Evolutionary conservation across 1,140 invertebrate species (phyloP).

Genomic region (Drosophila biarmipes): DNA sequence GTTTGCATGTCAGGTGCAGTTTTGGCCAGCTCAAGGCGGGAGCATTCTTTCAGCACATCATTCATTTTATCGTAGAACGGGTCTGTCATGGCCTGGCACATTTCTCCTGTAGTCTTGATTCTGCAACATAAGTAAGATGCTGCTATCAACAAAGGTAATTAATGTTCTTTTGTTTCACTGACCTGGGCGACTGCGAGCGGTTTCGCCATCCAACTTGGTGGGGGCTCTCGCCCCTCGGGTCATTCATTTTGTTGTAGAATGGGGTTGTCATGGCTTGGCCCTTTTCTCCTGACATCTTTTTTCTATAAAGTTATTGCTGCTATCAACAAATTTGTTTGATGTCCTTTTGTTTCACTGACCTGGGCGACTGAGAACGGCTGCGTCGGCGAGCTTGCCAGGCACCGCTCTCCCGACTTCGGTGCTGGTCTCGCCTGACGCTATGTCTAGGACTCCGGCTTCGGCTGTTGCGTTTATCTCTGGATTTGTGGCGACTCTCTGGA

Average conservation of each 20-base stretch:
- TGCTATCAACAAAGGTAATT: conserved; percentile 9
- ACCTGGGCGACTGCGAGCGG: conserved; percentile 39
- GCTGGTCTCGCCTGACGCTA: neutral
- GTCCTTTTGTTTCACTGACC: conserved; percentile 22
- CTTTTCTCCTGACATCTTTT: neutral
- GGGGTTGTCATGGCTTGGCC: neutral
- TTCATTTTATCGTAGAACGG: conserved; percentile 11
- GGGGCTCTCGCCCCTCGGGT: neutral
- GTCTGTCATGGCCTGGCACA: neutral
- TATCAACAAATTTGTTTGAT: conserved; percentile 1
- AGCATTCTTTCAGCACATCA: neutral
- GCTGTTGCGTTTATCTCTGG: conserved; percentile 16
- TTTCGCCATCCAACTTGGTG: conserved; percentile 16
- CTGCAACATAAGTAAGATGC: conserved; percentile 15
- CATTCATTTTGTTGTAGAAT: conserved; percentile 9
- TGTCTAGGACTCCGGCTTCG: conserved; percentile 39
- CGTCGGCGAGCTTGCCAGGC: conserved; percentile 1
- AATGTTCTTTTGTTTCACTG: neutral
- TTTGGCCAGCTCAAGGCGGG: neutral
- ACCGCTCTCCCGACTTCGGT: conserved; percentile 1
- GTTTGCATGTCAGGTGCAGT: neutral
- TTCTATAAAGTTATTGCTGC: conserved; percentile 18
- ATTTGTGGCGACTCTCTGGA: neutral
- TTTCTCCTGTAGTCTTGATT: neutral
- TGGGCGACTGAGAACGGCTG: conserved; percentile 33